These are phyloP conservation scores for Rhinoderma darwinii DNA, from an alignment of 2,113 vertebrate genomes.

Conservation along the genomic window DNA sequence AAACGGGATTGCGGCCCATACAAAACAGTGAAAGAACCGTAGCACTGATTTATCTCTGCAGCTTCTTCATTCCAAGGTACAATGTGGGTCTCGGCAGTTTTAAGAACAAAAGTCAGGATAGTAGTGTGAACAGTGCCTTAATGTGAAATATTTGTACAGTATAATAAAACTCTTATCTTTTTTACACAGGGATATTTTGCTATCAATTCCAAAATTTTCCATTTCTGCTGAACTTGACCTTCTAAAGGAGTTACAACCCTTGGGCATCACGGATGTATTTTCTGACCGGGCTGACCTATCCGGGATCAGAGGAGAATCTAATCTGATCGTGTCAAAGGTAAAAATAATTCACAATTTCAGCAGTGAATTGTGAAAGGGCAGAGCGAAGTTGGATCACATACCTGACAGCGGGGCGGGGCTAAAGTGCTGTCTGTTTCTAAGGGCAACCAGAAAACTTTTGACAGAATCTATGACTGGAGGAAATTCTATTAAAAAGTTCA, in stretches of 20 bases:
- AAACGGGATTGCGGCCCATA: too few species aligned
- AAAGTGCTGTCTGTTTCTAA: too few species aligned
- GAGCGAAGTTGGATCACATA: not conserved
- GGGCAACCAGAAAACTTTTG: too few species aligned
- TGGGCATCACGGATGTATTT: constrained; percentile 79
- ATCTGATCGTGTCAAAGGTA: constrained; percentile 80
- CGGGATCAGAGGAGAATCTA: constrained; percentile 68
- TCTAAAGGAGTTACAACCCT: constrained; percentile 65
- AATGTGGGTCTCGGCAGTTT: too few species aligned
- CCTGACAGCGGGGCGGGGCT: not conserved
- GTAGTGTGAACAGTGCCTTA: not conserved
- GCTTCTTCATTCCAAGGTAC: too few species aligned
- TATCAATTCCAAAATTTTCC: constrained; percentile 79
- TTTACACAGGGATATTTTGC: constrained; percentile 66
- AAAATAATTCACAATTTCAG: not conserved
- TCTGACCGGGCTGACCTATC: constrained; percentile 76
- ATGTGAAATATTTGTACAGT: not conserved
- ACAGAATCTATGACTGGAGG: too few species aligned
- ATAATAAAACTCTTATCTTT: not conserved
- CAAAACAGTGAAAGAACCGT: too few species aligned
- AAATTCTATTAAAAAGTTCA: not conserved
- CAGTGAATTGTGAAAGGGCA: not conserved
- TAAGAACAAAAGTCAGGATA: too few species aligned
- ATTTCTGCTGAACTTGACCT: constrained; percentile 74
- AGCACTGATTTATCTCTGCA: too few species aligned